phyloP scores from a whole-genome alignment of 1,140 invertebrate species.

The Dufourea novaeangliae region DNA sequence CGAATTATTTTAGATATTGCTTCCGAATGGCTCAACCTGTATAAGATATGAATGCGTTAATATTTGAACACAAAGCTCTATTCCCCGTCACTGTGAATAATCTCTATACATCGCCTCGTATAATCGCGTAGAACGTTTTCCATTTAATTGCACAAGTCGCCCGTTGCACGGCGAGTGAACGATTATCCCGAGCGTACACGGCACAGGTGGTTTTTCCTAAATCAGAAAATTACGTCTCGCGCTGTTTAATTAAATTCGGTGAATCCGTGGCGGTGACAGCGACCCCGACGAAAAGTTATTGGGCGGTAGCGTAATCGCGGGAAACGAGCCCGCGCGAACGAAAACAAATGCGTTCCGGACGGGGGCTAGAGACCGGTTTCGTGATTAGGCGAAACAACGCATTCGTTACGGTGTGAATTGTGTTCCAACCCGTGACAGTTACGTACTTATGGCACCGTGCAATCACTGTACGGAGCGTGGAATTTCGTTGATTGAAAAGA shows the following conservation, averaged over 20 bases:
- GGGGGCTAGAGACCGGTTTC: conserved; percentile 4
- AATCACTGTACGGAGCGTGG: not conserved
- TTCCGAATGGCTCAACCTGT: no score
- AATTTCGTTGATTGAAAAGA: not conserved
- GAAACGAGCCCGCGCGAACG: conserved; percentile 21
- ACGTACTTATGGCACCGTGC: not conserved
- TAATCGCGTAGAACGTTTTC: not conserved
- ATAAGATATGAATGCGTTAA: no score
- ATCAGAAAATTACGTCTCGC: conserved; percentile 39
- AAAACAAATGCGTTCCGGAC: conserved; percentile 25
- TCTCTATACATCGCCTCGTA: not conserved
- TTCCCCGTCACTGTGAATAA: no score
- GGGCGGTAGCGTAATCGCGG: conserved; percentile 27
- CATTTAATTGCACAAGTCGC: not conserved
- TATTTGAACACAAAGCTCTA: no score
- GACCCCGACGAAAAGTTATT: conserved; percentile 28
- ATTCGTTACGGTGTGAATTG: conserved; percentile 8
- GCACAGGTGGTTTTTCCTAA: conserved; percentile 25
- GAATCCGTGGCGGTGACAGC: conserved; percentile 13
- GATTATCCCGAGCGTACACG: not conserved
- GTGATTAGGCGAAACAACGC: conserved; percentile 29
- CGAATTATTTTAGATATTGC: no score
- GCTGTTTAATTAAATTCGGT: conserved; percentile 38
- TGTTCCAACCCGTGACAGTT: not conserved
- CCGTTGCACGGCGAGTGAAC: not conserved